phyloP scores from a whole-genome alignment of 1,140 invertebrate species.

The Zeugodacus cucurbitae region DNA sequence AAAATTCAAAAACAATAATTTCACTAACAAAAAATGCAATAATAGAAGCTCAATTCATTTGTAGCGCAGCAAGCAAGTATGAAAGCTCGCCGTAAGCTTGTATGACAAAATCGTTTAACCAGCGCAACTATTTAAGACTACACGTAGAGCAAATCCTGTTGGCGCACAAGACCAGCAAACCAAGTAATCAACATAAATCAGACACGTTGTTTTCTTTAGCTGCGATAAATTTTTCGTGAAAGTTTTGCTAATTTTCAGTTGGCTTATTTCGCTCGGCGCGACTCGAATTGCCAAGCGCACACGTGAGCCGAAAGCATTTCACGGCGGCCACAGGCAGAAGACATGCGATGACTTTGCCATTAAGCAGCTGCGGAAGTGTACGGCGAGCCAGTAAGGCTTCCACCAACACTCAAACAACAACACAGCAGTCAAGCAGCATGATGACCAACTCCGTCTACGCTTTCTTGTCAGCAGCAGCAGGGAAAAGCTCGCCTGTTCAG shows the following conservation, averaged over 20 bases:
- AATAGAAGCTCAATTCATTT: background rate
- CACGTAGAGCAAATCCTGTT: background rate
- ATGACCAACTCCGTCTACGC: background rate
- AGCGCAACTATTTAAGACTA: background rate
- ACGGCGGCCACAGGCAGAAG: background rate
- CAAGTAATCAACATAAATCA: constrained; percentile 36
- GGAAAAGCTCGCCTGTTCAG: background rate
- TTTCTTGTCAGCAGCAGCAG: background rate
- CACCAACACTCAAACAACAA: background rate
- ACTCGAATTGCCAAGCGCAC: background rate
- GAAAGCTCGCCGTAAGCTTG: background rate
- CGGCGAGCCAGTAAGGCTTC: background rate
- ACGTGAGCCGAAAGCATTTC: background rate
- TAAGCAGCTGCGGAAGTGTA: background rate
- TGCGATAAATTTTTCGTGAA: background rate
- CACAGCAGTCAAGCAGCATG: background rate
- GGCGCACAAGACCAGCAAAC: background rate
- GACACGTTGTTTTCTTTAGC: background rate
- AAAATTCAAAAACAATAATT: background rate
- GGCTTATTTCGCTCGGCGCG: background rate
- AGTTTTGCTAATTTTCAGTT: background rate
- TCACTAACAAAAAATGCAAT: background rate
- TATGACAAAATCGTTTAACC: background rate
- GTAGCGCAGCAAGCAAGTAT: background rate
- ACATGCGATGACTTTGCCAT: background rate